phyloP scores from a whole-genome alignment of 2,113 vertebrate genomes.

The Holacanthus passer region DNA sequence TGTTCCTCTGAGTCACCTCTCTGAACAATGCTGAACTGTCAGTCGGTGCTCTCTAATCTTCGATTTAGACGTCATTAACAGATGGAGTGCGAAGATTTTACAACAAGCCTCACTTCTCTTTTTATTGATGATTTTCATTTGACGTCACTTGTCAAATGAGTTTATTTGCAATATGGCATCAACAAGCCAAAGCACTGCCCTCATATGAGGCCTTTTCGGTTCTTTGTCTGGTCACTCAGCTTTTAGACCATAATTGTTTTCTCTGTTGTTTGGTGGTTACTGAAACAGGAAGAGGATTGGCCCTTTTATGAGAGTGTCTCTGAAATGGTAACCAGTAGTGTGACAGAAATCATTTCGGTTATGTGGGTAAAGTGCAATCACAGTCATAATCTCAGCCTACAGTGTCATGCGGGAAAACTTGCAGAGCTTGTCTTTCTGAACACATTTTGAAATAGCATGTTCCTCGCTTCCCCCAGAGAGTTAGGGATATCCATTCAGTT shows the following conservation, averaged over 20 bases:
- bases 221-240: not conserved
- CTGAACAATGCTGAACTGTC: not conserved
- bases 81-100: constrained; percentile 15
- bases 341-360: constrained; percentile 13
- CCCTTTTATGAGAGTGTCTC: too few species aligned
- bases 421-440: constrained; percentile 51
- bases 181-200: not conserved
- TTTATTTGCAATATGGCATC: not conserved
- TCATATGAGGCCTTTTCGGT: not conserved
- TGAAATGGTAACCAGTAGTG: too few species aligned
- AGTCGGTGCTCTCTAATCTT: not conserved
- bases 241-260: not conserved
- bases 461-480: constrained; percentile 50
- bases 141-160: not conserved
- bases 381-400: constrained; percentile 16
- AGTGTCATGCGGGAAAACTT: constrained; percentile 49
- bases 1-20: not conserved
- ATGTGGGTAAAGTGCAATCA: not conserved
- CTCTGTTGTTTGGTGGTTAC: not conserved
- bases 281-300: too few species aligned
- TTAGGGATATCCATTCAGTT: constrained; percentile 71
- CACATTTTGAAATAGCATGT: constrained; percentile 53
- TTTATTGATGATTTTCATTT: not conserved
- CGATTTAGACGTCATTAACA: constrained; percentile 29
- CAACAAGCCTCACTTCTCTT: not conserved